Evolutionary conservation across 2,888 invertebrate genomes (phyloP), one percentile per base, ranked within the genome.

Genomic region (Alviniconcha strummeri): DNA sequence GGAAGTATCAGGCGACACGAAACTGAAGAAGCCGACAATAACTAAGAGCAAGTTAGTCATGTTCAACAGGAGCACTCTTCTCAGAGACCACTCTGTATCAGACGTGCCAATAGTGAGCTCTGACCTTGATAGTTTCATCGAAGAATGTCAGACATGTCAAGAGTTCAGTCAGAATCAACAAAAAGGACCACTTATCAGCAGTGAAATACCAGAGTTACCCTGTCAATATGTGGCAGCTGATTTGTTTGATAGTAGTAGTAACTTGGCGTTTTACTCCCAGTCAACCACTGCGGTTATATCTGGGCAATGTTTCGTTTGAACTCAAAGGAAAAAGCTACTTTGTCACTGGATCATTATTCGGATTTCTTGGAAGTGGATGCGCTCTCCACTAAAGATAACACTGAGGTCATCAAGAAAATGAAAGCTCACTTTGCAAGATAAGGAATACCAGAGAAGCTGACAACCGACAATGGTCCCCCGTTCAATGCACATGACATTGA

Each of bases 131-230:
- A 72, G 52, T 11, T 36, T 72, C 36, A 36, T 72, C 36, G 36
- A 72, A 36, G 72, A 72, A 7, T 72, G 72, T 36, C 72, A 72
- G 8, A 17, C 19, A 36, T 80, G 80, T n/a, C 80, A 80, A 69
- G 52, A 69, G 52, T 67, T 52, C 13, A 80, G 67, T 13, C 69
- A 17, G 54, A 64, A 54, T 72, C 36, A 64, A 69, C 72, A 72
- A 36, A 72, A 36, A 36, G 72, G 36, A 36, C 72, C 36, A 8
- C 19, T 72, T 6, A 72, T 67, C 69, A 64, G 67, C 54, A 80
- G 67, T 13, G 80, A 67, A 9, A 67, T 54, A 52, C 76, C 80
- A 52, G 80, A 80, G 15, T 9, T 67, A 69, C 54, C 80, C 5
- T 55, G 80, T 5, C 52, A 64, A 11, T 72, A 72, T 72, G 36